Percentiles rank a stretch among this genome's conserved stretches.
These are phyloP conservation scores for Protophormia terraenovae DNA, from an alignment of 2,888 invertebrate genomes.

Conservation along the genomic window DNA sequence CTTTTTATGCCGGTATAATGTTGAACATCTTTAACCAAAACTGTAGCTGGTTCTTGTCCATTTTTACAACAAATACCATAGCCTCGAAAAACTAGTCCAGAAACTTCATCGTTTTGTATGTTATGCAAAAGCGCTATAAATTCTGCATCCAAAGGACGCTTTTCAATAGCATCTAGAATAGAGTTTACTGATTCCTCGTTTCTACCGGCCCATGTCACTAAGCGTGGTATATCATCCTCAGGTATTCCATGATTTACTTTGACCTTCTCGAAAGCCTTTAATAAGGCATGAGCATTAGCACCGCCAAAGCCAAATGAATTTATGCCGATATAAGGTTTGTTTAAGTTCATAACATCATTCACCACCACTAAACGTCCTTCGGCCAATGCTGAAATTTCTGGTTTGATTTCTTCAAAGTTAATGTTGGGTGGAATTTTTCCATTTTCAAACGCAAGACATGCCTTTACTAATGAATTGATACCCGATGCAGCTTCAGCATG, in stretches of 20 bases:
- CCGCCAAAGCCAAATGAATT: conserved; percentile 98
- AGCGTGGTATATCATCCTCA: conserved; percentile 86
- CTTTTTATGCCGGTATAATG: conserved; percentile 84
- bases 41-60: conserved; percentile 71
- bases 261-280: conserved; percentile 73
- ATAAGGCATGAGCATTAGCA: conserved; percentile 85
- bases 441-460: conserved; percentile 90
- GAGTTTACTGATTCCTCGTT: conserved; percentile 88
- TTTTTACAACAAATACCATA: conserved; percentile 83
- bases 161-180: conserved; percentile 85
- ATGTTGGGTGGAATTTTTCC: conserved; percentile 93
- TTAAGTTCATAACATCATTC: conserved; percentile 86
- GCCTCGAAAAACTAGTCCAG: conserved; percentile 89
- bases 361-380: conserved; percentile 88
- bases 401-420: conserved; percentile 86
- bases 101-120: conserved; percentile 83
- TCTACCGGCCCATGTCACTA: conserved; percentile 90
- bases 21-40: conserved; percentile 82
- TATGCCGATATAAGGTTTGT: conserved; percentile 89
- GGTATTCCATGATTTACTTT: conserved; percentile 84
- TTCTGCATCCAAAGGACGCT: conserved; percentile 85
- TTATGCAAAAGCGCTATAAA: conserved; percentile 84
- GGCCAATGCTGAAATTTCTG: conserved; percentile 84
- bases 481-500: conserved; percentile 95
- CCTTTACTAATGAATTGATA: conserved; percentile 91